These are phyloP conservation scores for Orestias chungarensis DNA, from an alignment of 2,797 vertebrate species.

Conservation along the genomic window DNA sequence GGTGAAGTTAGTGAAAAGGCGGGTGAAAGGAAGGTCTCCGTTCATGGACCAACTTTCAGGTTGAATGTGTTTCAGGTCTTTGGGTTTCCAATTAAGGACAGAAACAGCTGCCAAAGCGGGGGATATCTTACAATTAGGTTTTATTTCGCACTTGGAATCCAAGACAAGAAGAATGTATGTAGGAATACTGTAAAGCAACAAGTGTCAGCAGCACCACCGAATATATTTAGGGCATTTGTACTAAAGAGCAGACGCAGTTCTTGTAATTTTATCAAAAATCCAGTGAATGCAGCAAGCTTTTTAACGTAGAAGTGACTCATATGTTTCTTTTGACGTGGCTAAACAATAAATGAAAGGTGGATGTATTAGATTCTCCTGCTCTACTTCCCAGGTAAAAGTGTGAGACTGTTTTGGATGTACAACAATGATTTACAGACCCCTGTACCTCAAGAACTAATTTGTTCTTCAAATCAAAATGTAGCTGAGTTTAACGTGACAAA, in stretches of 20 bases:
- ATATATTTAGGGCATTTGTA: not conserved
- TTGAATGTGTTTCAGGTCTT: constrained; percentile 21
- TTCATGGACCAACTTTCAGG: constrained; percentile 10
- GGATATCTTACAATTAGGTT: constrained; percentile 7
- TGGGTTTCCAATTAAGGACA: constrained; percentile 39
- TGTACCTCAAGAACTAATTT: not conserved
- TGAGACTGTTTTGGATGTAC: too few species aligned
- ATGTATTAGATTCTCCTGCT: too few species aligned
- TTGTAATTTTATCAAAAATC: too few species aligned
- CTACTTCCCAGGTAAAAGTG: too few species aligned
- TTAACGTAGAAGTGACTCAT: not conserved
- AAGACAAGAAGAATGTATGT: not conserved
- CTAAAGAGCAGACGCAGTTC: not conserved
- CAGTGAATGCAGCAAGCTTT: not conserved
- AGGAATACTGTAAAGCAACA: not conserved
- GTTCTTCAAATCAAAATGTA: not conserved
- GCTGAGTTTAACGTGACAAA: not conserved
- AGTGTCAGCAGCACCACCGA: not conserved
- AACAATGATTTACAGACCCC: too few species aligned
- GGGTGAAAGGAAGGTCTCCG: constrained; percentile 8
- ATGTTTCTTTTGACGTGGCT: not conserved
- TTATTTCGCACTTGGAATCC: not conserved
- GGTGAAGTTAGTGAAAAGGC: constrained; percentile 11
- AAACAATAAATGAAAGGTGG: too few species aligned
- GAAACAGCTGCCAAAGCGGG: constrained; percentile 14